Evolutionary conservation across 1,140 invertebrate genomes (phyloP).

Genomic region (Meteorus sp.): DNA sequence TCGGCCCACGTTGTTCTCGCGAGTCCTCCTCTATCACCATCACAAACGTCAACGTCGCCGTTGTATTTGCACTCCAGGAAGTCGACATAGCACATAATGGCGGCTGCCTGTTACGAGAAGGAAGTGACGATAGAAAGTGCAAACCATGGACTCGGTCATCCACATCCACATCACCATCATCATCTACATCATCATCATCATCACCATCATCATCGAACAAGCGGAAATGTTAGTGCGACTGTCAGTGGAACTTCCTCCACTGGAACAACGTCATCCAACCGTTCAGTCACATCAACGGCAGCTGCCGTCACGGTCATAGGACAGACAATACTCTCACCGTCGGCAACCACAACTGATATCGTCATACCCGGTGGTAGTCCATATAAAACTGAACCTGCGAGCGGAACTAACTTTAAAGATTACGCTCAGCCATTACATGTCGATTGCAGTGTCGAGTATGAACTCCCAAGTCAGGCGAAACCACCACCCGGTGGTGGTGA

Average conservation of each 20-base stretch:
- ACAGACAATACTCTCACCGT: conserved; percentile 15
- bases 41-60: too few relatives aligned
- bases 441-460: conserved; percentile 83
- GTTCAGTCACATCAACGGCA: conserved; percentile 4
- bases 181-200: conserved; percentile 20
- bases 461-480: conserved; percentile 78
- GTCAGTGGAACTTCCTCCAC: not conserved
- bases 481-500: conserved; percentile 76
- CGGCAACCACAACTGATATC: conserved; percentile 4
- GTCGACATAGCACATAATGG: conserved; percentile 5
- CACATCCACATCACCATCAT: conserved; percentile 19
- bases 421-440: conserved; percentile 79
- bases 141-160: not conserved
- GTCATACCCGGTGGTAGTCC: conserved; percentile 10
- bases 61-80: not conserved
- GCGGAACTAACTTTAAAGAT: conserved; percentile 62
- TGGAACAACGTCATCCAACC: not conserved
- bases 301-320: conserved; percentile 20
- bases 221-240: not conserved
- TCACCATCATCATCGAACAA: conserved; percentile 6
- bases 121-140: conserved; percentile 14
- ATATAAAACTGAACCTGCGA: conserved; percentile 18
- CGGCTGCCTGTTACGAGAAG: conserved; percentile 22
- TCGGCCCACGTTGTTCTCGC: conserved; percentile 1
- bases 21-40: not conserved